A percentile compares a stretch with the other conserved stretches of the same genome.
phyloP scores from a whole-genome alignment of 2,888 invertebrate species.

The Bhutanitis thaidina region DNA sequence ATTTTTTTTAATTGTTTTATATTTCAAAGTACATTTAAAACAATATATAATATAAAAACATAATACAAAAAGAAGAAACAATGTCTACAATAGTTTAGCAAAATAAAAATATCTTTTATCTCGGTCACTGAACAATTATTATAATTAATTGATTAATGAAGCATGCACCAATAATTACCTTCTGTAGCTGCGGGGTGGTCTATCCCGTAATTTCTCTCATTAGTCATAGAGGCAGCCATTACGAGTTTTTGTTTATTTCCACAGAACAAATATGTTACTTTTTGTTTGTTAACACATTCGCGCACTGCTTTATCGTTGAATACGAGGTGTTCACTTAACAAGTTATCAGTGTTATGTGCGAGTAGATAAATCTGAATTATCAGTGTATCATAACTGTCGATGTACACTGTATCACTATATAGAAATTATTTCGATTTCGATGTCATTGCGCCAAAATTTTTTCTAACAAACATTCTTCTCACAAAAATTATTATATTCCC shows the following conservation, averaged over 20 bases:
- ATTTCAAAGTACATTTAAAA: no score
- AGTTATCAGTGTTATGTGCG: conserved; percentile 44
- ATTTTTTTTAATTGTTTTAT: no score
- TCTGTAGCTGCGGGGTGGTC: conserved; percentile 52
- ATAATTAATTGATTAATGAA: no score
- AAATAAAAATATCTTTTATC: no score
- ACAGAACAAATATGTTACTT: conserved; percentile 32
- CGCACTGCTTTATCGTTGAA: conserved; percentile 47
- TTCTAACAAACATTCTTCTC: neutral
- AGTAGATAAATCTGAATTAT: conserved; percentile 40
- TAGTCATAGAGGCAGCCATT: conserved; percentile 21
- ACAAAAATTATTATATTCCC: no score
- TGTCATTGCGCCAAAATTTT: neutral
- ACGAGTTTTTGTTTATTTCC: conserved; percentile 39
- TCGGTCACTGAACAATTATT: no score
- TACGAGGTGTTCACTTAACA: conserved; percentile 39
- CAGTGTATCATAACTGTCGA: conserved; percentile 17
- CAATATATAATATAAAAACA: no score
- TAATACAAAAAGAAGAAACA: no score
- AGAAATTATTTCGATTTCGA: neutral
- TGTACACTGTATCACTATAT: conserved; percentile 3
- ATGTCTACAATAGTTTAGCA: no score
- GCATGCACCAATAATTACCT: no score
- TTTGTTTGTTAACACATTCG: conserved; percentile 43
- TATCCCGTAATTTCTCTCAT: conserved; percentile 33